phyloP scores from a whole-genome alignment of 2,888 invertebrate genomes.

The Amblyjoppa proteus region DNA sequence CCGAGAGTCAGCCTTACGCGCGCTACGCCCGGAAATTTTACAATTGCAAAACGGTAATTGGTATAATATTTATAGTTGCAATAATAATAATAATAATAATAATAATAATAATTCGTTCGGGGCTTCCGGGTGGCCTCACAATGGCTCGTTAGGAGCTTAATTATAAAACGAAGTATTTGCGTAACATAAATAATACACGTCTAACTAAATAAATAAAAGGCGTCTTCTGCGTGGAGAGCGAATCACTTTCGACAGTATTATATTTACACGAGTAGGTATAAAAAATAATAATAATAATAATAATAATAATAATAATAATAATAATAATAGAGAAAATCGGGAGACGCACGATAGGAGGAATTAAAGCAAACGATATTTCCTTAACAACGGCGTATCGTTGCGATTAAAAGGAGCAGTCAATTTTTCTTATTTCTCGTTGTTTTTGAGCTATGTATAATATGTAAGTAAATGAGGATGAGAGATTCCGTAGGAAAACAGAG shows the following conservation, averaged over 20 bases:
- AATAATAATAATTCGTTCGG: conserved; percentile 13
- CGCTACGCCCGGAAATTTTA: not conserved
- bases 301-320: conserved; percentile 39
- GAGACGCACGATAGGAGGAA: not conserved
- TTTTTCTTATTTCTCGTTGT: conserved; percentile 8
- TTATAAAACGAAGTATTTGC: conserved; percentile 13
- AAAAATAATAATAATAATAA: conserved; percentile 55
- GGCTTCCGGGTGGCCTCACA: conserved; percentile 5
- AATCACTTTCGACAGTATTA: conserved; percentile 64
- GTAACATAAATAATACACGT: conserved; percentile 76
- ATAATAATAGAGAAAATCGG: conserved; percentile 1
- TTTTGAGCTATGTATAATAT: conserved; percentile 20
- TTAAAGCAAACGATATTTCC: not conserved
- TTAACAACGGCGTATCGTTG: conserved; percentile 26
- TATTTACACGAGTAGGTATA: conserved; percentile 71
- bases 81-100: conserved; percentile 8
- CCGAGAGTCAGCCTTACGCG: not conserved
- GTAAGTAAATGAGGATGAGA: conserved; percentile 5
- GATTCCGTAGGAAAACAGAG: conserved; percentile 12
- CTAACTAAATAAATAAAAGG: conserved; percentile 79
- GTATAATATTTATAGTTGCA: not conserved
- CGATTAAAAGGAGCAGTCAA: conserved; percentile 22
- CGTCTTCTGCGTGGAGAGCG: conserved; percentile 55
- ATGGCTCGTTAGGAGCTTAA: conserved; percentile 28
- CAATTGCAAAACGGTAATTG: conserved; percentile 15